These are phyloP conservation scores for Parthenolecanium corni DNA, from an alignment of 2,888 invertebrate species.

Conservation along the genomic window DNA sequence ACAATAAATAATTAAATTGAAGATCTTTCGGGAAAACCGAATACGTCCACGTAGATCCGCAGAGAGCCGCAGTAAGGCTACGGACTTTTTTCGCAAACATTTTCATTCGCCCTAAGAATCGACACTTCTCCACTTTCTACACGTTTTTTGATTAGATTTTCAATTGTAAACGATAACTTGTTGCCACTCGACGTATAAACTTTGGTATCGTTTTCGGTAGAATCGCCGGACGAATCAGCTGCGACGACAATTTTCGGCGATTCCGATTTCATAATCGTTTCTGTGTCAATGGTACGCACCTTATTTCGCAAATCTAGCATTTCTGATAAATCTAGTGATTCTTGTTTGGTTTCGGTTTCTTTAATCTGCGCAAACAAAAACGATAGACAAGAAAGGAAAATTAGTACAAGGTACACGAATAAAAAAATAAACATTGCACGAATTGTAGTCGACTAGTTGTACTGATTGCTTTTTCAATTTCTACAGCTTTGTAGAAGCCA, in stretches of 20 bases:
- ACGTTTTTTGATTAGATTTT: constrained; percentile 22
- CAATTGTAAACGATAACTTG: constrained; percentile 20
- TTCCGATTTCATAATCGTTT: background rate
- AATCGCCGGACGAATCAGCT: background rate
- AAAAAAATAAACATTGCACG: no score
- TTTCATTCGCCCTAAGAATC: no score
- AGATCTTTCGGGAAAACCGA: no score
- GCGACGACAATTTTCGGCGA: background rate
- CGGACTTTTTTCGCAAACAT: no score
- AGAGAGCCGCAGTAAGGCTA: no score
- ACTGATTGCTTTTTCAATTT: no score
- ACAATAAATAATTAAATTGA: no score
- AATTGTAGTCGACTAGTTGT: no score
- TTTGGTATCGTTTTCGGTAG: background rate
- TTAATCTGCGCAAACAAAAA: background rate
- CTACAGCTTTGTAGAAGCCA: no score
- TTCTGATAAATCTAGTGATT: constrained; percentile 15
- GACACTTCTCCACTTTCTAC: constrained; percentile 8
- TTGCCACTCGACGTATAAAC: constrained; percentile 20
- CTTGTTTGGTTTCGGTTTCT: constrained; percentile 19
- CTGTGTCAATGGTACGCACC: background rate
- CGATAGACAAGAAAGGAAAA: background rate
- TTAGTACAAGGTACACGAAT: background rate
- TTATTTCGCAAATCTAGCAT: constrained; percentile 19
- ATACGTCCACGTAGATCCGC: no score